phyloP scores from a whole-genome alignment of 2,797 vertebrate species.

The Sebastes itinus region DNA sequence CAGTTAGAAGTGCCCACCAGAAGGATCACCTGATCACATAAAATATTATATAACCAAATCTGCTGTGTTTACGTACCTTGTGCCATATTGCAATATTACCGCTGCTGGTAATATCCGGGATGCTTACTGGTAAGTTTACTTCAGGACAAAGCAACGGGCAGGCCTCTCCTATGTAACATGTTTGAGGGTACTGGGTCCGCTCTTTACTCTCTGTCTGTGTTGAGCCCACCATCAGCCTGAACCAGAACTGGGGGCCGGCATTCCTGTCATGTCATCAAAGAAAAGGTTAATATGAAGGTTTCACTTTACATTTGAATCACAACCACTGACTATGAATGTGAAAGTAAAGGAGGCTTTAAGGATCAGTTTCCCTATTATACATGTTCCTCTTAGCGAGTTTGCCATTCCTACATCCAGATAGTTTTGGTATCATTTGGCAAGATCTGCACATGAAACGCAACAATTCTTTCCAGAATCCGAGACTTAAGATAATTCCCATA shows the following conservation, averaged over 20 bases:
- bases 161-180: not conserved
- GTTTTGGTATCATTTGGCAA: not conserved
- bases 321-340: not conserved
- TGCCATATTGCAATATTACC: slow-evolving; percentile 29
- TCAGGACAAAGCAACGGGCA: slow-evolving; percentile 28
- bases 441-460: not conserved
- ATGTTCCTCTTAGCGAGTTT: not conserved
- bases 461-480: not conserved
- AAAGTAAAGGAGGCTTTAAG: not conserved
- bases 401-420: too few relatives aligned
- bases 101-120: not conserved
- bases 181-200: accelerated
- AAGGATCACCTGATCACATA: not conserved
- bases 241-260: not conserved
- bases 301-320: not conserved
- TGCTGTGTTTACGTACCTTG: slow-evolving; percentile 54
- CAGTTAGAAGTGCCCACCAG: not conserved
- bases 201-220: not conserved
- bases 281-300: not conserved
- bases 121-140: not conserved
- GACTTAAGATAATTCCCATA: not conserved
- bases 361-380: not conserved
- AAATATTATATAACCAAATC: not conserved
- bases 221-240: slow-evolving; percentile 42
- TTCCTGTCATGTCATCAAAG: slow-evolving; percentile 25